Percentiles rank a stretch among this genome's conserved stretches.
These are phyloP conservation scores for Propsilocerus akamusi DNA, from an alignment of 1,140 invertebrate genomes.

Conservation along the genomic window DNA sequence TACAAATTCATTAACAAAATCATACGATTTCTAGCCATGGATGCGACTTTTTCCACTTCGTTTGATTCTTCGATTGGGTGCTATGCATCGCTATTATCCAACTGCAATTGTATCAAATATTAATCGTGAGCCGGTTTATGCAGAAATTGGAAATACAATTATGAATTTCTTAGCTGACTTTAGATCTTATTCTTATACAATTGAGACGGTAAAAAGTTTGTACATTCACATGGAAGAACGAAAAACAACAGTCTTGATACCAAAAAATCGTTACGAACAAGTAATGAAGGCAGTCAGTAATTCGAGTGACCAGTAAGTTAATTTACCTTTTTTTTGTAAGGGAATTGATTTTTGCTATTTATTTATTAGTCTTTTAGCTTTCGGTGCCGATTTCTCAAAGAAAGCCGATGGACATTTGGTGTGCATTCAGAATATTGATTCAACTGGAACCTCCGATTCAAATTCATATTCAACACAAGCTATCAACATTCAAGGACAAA, in stretches of 20 bases:
- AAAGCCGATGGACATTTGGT: slow-evolving; percentile 75
- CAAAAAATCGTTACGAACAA: slow-evolving; percentile 64
- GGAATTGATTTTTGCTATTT: not conserved
- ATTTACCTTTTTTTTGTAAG: too few species aligned
- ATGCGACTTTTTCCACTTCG: slow-evolving; percentile 32
- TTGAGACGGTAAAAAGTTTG: slow-evolving; percentile 58
- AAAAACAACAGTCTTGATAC: slow-evolving; percentile 60
- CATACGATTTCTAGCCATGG: not conserved
- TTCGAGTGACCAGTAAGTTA: slow-evolving; percentile 15
- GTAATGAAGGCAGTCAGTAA: slow-evolving; percentile 66
- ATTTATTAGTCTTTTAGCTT: slow-evolving; percentile 51
- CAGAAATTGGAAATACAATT: slow-evolving; percentile 54
- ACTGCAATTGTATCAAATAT: slow-evolving; percentile 67
- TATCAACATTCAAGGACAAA: slow-evolving; percentile 71
- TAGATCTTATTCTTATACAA: slow-evolving; percentile 66
- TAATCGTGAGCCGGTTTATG: slow-evolving; percentile 62
- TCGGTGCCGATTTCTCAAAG: slow-evolving; percentile 63
- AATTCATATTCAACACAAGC: slow-evolving; percentile 57
- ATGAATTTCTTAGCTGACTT: slow-evolving; percentile 42
- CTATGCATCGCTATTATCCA: slow-evolving; percentile 77
- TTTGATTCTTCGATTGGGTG: slow-evolving; percentile 59
- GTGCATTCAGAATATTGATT: slow-evolving; percentile 57
- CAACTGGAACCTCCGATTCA: slow-evolving; percentile 16
- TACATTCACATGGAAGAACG: slow-evolving; percentile 73
- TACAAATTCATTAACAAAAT: too few species aligned